Percentiles rank a stretch among this genome's conserved stretches.
phyloP scores from a whole-genome alignment of 2,888 invertebrate species.

The Synergus gifuensis region DNA sequence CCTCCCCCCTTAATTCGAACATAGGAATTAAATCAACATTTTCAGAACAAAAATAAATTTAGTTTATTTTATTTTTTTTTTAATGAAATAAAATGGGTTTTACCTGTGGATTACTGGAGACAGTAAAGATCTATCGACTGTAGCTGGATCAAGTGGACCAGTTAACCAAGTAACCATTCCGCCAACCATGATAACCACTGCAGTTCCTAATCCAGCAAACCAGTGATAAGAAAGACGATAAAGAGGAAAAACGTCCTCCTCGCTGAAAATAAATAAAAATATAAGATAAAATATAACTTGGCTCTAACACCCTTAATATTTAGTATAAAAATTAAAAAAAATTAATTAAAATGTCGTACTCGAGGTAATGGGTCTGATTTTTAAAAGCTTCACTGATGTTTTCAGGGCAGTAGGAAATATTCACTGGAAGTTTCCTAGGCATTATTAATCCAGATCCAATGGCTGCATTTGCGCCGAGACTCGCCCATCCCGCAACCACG shows the following conservation, averaged over 20 bases:
- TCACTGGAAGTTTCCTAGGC: slow-evolving; percentile 80
- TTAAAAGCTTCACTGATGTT: slow-evolving; percentile 69
- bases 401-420: slow-evolving; percentile 77
- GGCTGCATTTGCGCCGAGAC: slow-evolving; percentile 84
- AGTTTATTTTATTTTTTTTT: slow-evolving; percentile 8
- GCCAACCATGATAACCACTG: slow-evolving; percentile 85
- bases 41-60: no score
- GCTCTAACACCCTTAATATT: not conserved
- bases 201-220: slow-evolving; percentile 87
- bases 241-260: slow-evolving; percentile 83
- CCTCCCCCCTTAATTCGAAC: no score
- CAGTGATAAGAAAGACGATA: slow-evolving; percentile 90
- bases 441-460: slow-evolving; percentile 81
- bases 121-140: slow-evolving; percentile 81
- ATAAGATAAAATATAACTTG: not conserved
- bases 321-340: not conserved
- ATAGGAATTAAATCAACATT: no score
- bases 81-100: not conserved
- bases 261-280: slow-evolving; percentile 59
- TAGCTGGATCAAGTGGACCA: slow-evolving; percentile 78
- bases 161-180: slow-evolving; percentile 82
- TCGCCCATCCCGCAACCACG: slow-evolving; percentile 81
- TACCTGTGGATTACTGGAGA: slow-evolving; percentile 82
- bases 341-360: slow-evolving; percentile 46
- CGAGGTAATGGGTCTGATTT: slow-evolving; percentile 62